A percentile compares a stretch with the other conserved stretches of the same genome.
Conservation (phyloP, 1,140 invertebrate species). For the Sitobion miscanthi region DNA sequence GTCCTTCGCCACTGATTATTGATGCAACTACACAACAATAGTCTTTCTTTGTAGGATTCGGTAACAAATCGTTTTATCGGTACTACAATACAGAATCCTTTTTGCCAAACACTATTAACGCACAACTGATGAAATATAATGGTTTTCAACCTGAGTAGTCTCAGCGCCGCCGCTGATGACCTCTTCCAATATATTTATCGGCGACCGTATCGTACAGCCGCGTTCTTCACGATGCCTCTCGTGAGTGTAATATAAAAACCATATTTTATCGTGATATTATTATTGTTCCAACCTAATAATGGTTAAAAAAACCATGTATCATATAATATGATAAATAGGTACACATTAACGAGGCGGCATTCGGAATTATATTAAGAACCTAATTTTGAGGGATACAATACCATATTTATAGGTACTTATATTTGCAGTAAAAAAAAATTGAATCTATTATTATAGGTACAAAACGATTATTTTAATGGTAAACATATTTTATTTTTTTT, state of each 20-base stretch:
- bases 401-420: not conserved
- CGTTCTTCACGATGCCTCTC: not conserved
- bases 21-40: constrained; percentile 27
- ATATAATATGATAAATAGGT: not conserved
- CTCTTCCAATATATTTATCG: constrained; percentile 17
- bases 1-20: constrained; percentile 27
- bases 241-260: not conserved
- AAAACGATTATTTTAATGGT: not conserved
- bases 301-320: not conserved
- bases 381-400: not conserved
- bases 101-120: constrained; percentile 36
- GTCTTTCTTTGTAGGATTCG: constrained; percentile 6
- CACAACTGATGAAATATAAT: constrained; percentile 18
- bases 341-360: not conserved
- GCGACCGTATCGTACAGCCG: not conserved
- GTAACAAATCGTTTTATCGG: constrained; percentile 50
- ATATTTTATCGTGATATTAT: constrained; percentile 23
- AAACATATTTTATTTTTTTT: not conserved
- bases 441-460: not conserved
- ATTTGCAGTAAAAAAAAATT: not conserved
- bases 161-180: constrained; percentile 20
- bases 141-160: constrained; percentile 17
- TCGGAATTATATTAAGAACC: not conserved
- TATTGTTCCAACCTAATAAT: not conserved
- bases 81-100: constrained; percentile 28